Evolutionary conservation across 2,888 invertebrate species (phyloP), one percentile per base, ranked within the genome.

Genomic region (Phaedon cochleariae): DNA sequence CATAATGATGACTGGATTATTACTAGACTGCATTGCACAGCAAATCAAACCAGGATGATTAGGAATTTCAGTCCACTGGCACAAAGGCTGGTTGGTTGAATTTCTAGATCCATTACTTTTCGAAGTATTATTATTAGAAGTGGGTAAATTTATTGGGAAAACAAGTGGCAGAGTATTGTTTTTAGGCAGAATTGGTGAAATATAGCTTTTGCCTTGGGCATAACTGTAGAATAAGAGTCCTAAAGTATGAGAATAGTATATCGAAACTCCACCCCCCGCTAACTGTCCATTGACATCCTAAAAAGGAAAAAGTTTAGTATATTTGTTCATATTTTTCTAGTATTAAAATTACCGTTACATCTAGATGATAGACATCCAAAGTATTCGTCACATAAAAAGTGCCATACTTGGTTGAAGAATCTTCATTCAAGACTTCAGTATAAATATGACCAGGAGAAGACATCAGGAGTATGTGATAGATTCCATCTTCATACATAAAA

Each of bases 371-470:
- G 26, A 97, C 89, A 77, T 97, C 96, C 53, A 98, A 85, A 0
- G 96, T 95, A 78, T 96, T 97, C 1, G 98, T 98, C 58, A 98
- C 96, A 85, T 97, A 98, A 85, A 98, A 98, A 2, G 96, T 93
- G 12, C 97, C 98, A 80, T 97, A 94, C 53, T 91, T 90, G 0
- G 97, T 97, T 20, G 91, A 89, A 78, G 95, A 95, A 77, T 93
- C 93, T 70, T 95, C 95, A 76, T 94, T 93, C 86, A 98, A 87
- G 0, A 90, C 88, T 84, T 98, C 97, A 75, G 93, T 94, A 84
- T 97, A 98, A 76, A 98, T 96, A 80, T 97, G 95, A 0, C 98
- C 98, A 1, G 94, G 93, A 0, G 97, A 96, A 17, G 97, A 95
- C 92, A 98, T 97, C 55, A 97, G 88, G 45, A 98, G 84, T 85